These are phyloP conservation scores for Papilio demoleus DNA, from an alignment of 2,888 invertebrate species.

Conservation along the genomic window DNA sequence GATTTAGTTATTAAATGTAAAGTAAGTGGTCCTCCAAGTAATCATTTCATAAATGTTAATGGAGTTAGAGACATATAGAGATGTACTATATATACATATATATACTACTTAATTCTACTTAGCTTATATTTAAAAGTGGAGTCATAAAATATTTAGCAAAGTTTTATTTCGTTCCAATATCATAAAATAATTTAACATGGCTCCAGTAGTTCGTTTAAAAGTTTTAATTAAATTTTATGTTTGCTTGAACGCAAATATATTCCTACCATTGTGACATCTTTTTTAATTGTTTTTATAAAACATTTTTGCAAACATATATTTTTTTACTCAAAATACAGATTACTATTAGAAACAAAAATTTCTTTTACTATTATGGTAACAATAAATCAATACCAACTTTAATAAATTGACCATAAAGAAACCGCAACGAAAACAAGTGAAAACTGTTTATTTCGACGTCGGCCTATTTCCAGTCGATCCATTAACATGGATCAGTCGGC, in stretches of 20 bases:
- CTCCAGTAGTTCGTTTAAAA: not conserved
- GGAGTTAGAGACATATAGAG: too few relatives aligned
- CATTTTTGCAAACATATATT: not conserved
- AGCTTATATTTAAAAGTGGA: not conserved
- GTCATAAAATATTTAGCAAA: not conserved
- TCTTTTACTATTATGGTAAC: not conserved
- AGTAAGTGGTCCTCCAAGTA: too few relatives aligned
- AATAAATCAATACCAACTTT: not conserved
- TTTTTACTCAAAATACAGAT: too few relatives aligned
- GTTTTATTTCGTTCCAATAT: not conserved
- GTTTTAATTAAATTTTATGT: conserved; percentile 20
- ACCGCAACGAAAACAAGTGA: conserved; percentile 6
- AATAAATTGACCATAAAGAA: conserved; percentile 11
- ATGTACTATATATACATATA: too few relatives aligned
- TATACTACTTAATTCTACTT: not conserved
- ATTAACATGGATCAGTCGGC: conserved; percentile 9
- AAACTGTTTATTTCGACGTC: conserved; percentile 5
- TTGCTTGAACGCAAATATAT: not conserved
- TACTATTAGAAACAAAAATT: not conserved
- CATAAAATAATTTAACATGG: not conserved
- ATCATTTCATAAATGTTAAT: too few relatives aligned
- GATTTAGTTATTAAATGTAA: too few relatives aligned
- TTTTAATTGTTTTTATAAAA: not conserved
- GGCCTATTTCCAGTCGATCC: conserved; percentile 8
- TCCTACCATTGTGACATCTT: not conserved